A percentile compares a stretch with the other conserved stretches of the same genome.
Conservation (phyloP, 2,113 vertebrate genomes). For the Talpa occidentalis region DNA sequence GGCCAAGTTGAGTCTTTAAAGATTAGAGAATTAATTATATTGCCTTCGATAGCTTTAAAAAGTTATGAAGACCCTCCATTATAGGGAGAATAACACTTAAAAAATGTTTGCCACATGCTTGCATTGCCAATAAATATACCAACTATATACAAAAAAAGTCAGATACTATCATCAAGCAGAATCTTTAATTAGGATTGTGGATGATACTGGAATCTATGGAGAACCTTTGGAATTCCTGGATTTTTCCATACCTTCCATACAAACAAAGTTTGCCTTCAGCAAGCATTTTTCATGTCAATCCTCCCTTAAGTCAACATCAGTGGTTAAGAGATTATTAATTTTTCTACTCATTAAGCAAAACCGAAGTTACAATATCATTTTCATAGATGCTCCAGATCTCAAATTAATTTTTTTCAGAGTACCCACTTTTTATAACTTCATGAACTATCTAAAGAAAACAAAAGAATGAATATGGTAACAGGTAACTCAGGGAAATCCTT, state of each 20-base stretch:
- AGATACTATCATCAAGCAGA: background rate
- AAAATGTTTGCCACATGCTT: background rate
- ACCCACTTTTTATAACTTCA: background rate
- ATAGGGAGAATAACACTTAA: background rate
- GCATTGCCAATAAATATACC: background rate
- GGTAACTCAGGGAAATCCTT: background rate
- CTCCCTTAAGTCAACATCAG: background rate
- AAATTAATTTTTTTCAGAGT: background rate
- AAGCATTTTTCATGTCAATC: background rate
- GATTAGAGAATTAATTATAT: slow-evolving; percentile 1
- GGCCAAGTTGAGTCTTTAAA: background rate
- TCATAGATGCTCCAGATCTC: background rate
- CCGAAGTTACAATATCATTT: background rate
- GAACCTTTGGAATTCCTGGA: background rate
- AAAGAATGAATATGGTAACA: background rate
- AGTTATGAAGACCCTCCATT: background rate
- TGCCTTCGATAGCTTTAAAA: background rate
- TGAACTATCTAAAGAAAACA: background rate
- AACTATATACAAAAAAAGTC: background rate
- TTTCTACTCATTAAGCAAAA: background rate
- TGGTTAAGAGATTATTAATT: background rate
- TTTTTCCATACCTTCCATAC: background rate
- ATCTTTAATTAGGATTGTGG: background rate
- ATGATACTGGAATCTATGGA: background rate
- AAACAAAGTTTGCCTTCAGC: background rate